Percentiles rank a stretch among this genome's conserved stretches.
Conservation (phyloP, 2,797 vertebrate genomes). For the Sebastes baramenuke region DNA sequence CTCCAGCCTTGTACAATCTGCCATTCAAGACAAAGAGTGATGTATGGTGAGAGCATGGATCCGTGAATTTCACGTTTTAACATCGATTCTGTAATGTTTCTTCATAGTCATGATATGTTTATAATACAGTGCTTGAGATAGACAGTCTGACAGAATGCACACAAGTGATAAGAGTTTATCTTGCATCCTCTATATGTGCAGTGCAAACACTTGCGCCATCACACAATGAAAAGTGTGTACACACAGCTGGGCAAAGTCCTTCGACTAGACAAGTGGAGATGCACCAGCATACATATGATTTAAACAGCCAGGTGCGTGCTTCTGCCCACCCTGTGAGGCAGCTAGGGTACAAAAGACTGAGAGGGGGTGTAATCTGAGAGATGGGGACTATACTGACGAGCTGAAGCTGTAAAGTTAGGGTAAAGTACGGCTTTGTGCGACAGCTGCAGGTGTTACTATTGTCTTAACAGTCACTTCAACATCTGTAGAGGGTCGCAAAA, state of each 20-base stretch:
- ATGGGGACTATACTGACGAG: background rate
- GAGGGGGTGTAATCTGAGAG: constrained; percentile 20
- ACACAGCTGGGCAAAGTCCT: constrained; percentile 1
- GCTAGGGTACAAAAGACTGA: constrained; percentile 10
- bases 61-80: background rate
- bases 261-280: background rate
- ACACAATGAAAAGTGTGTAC: background rate
- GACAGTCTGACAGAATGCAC: constrained; percentile 7
- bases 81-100: background rate
- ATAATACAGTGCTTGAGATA: background rate
- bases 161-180: constrained; percentile 36
- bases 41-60: background rate
- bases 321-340: constrained; percentile 15
- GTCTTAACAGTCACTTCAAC: constrained; percentile 31
- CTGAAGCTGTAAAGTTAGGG: constrained; percentile 29
- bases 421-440: constrained; percentile 41
- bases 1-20: background rate
- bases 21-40: background rate
- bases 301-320: constrained; percentile 46
- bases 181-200: constrained; percentile 25
- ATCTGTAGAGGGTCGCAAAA: constrained; percentile 29
- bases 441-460: constrained; percentile 70
- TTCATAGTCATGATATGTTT: background rate
- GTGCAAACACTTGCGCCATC: constrained; percentile 39
- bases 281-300: constrained; percentile 24